Conservation (phyloP, 2,888 invertebrate genomes). For the Crocallis elinguaria region DNA sequence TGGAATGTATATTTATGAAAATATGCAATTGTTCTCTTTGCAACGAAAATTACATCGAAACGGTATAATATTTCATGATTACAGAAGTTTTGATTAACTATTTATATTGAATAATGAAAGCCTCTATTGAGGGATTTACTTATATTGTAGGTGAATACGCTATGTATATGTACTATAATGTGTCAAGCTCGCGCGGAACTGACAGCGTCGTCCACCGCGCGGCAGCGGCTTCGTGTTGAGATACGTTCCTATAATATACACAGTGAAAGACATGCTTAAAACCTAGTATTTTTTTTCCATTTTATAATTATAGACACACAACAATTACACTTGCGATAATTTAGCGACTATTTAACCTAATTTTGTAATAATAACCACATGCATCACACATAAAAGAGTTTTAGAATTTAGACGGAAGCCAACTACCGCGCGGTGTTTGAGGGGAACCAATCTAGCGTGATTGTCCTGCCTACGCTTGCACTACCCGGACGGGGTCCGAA, state of each 20-base stretch:
- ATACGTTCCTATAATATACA: slow-evolving; percentile 35
- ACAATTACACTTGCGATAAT: slow-evolving; percentile 40
- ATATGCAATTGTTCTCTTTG: slow-evolving; percentile 72
- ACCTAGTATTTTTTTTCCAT: slow-evolving; percentile 32
- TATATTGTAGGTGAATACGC: slow-evolving; percentile 67
- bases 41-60: slow-evolving; percentile 80
- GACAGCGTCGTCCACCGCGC: slow-evolving; percentile 49
- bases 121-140: slow-evolving; percentile 65
- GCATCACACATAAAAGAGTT: slow-evolving; percentile 37
- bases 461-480: slow-evolving; percentile 38
- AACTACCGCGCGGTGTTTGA: slow-evolving; percentile 50
- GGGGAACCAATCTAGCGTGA: slow-evolving; percentile 55
- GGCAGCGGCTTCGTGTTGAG: slow-evolving; percentile 37
- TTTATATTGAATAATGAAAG: slow-evolving; percentile 78
- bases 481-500: slow-evolving; percentile 29
- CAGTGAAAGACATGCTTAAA: slow-evolving; percentile 37
- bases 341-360: slow-evolving; percentile 40
- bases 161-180: slow-evolving; percentile 53
- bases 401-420: slow-evolving; percentile 38
- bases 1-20: slow-evolving; percentile 27
- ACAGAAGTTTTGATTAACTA: slow-evolving; percentile 80
- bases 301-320: slow-evolving; percentile 40
- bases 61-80: slow-evolving; percentile 70
- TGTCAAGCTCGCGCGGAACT: slow-evolving; percentile 56
- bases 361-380: slow-evolving; percentile 37